Evolutionary conservation across 1,140 invertebrate genomes (phyloP).

Genomic region (Asbolus verrucosus): DNA sequence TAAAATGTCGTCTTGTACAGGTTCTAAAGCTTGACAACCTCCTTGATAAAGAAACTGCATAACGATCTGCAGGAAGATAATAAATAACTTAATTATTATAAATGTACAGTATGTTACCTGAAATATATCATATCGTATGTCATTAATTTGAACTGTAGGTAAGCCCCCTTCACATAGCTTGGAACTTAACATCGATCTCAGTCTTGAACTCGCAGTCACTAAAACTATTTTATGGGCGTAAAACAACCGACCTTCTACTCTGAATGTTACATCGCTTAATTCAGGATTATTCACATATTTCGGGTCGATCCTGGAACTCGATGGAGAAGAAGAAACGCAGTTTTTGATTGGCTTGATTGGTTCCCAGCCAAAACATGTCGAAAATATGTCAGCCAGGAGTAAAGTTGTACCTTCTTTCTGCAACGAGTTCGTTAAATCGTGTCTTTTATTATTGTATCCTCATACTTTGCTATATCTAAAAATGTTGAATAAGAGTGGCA

Average conservation of each 20-base stretch:
- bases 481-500: constrained; percentile 90
- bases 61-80: constrained; percentile 75
- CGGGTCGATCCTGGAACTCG: constrained; percentile 82
- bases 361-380: constrained; percentile 89
- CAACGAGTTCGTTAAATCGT: constrained; percentile 51
- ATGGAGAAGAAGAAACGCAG: constrained; percentile 69
- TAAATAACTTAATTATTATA: constrained; percentile 20
- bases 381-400: constrained; percentile 89
- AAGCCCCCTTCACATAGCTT: constrained; percentile 81
- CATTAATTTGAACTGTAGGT: constrained; percentile 91
- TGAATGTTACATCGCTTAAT: constrained; percentile 90
- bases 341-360: constrained; percentile 83
- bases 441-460: constrained; percentile 3
- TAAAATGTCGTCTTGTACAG: constrained; percentile 83
- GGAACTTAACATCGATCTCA: constrained; percentile 87
- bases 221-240: constrained; percentile 95
- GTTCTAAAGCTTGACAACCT: constrained; percentile 80
- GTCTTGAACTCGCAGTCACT: constrained; percentile 87
- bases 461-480: constrained; percentile 88
- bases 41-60: constrained; percentile 95
- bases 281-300: constrained; percentile 94
- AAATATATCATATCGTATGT: constrained; percentile 92
- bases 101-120: constrained; percentile 71
- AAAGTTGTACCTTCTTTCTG: constrained; percentile 90
- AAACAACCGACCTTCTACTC: constrained; percentile 91